These are phyloP conservation scores for Spodoptera frugiperda DNA, from an alignment of 1,140 invertebrate species.

Conservation along the genomic window DNA sequence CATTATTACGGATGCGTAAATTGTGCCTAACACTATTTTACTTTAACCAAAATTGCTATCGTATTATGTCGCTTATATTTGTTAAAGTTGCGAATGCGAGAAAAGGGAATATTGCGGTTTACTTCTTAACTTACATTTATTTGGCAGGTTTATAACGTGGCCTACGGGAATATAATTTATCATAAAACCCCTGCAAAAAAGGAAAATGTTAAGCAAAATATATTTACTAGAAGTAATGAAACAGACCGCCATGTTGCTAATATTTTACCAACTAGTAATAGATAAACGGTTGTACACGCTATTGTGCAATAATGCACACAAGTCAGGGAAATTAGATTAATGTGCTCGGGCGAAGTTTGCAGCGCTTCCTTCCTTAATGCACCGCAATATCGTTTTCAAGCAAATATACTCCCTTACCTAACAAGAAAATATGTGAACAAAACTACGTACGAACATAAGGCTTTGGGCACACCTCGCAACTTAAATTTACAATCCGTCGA, in stretches of 20 bases:
- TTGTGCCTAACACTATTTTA: too few species aligned
- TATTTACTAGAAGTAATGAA: neutral
- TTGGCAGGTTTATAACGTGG: too few species aligned
- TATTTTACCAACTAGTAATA: neutral
- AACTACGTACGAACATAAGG: constrained; percentile 16
- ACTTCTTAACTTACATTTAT: too few species aligned
- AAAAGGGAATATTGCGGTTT: too few species aligned
- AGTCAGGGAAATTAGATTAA: constrained; percentile 29
- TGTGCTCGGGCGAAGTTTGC: constrained; percentile 12
- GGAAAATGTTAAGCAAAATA: neutral
- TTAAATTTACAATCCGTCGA: constrained; percentile 40
- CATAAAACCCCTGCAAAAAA: too few species aligned
- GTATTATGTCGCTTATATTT: too few species aligned
- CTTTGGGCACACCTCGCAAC: constrained; percentile 6
- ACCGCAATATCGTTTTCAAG: constrained; percentile 35
- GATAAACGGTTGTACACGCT: constrained; percentile 27
- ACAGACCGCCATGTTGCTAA: neutral
- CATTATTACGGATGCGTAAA: too few species aligned
- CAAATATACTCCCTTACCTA: constrained; percentile 29
- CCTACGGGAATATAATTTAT: too few species aligned
- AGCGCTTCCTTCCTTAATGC: constrained; percentile 35
- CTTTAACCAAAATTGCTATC: too few species aligned
- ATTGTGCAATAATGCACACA: constrained; percentile 27
- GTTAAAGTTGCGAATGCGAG: too few species aligned
- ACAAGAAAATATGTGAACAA: constrained; percentile 25